Base-by-base conservation (phyloP, 2,113 vertebrate genomes). In the Seriola aureovittata region DNA sequence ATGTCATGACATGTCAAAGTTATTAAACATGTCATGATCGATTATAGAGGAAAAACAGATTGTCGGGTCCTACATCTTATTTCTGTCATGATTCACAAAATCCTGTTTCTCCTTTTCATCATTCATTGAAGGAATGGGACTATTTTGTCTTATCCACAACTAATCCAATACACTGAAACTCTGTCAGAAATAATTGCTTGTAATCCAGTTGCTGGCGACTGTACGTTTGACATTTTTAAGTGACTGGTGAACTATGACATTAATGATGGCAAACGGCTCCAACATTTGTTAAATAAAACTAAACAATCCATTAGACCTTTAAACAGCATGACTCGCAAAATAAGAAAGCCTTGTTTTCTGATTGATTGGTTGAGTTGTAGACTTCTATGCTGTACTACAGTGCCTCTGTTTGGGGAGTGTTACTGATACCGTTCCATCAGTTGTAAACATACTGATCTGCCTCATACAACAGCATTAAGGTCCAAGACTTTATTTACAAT, bases 211-310 rank as follows among this genome's bases (percentile, higher is more conserved):
- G 87, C 81, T 77, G 57, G 68, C 66, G 58, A 78, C 81, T 80
- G 70, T 69, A 78, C 25, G 58, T 88, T 91, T 95, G 92, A 93
- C 90, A 93, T 93, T 94, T 93, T 70, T 80, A 82, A 85, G 85
- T 80, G 48, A 92, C 85, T 86, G 81, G 82, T 91, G 92, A 94
- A 93, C 93, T 91, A 32, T 90, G 93, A 82, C 85, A 92, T 92
- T 93, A 89, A 91, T 86, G 88, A 91, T 73, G 78, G 83, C 75
- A 86, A 92, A 67, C 48, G 36, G 73, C 78, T 74, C 74, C 44
- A 78, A 81, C 76, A 64, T 91, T 83, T 85, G 64, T 86, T 80
- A 77, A 88, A 86, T 84, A 79, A 81, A 87, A 91, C 63, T 19
- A 59, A 89, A 87, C 64, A 77, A 89, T 78, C 75, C 72, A 76